These are phyloP conservation scores for Chitala chitala DNA, from an alignment of 2,113 vertebrate species.

Conservation along the genomic window DNA sequence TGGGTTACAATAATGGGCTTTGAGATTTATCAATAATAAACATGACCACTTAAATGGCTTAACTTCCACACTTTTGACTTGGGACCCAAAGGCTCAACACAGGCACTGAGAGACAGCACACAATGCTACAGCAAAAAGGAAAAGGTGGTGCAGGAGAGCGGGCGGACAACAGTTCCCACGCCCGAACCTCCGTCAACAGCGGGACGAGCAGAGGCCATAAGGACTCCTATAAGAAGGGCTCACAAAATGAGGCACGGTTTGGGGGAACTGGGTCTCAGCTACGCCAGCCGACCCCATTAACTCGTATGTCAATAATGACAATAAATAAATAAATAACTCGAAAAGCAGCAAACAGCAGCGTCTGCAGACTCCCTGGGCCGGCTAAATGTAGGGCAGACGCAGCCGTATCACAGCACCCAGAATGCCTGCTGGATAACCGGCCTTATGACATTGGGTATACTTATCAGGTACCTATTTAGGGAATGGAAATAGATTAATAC, in stretches of 20 bases:
- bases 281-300: constrained; percentile 15
- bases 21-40: constrained; percentile 26
- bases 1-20: constrained; percentile 26
- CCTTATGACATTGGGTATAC: not conserved
- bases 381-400: constrained; percentile 21
- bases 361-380: constrained; percentile 24
- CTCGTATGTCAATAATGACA: not conserved
- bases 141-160: too few relatives aligned
- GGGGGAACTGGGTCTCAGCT: not conserved
- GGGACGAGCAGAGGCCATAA: not conserved
- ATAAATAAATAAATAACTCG: not conserved
- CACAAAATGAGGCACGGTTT: not conserved
- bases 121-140: not conserved
- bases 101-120: not conserved
- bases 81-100: not conserved
- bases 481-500: constrained; percentile 6
- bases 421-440: not conserved
- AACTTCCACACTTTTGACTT: not conserved
- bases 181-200: too few relatives aligned
- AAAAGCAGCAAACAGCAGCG: constrained; percentile 14
- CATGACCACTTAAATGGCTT: constrained; percentile 28
- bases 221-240: not conserved
- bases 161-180: too few relatives aligned
- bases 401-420: constrained; percentile 12
- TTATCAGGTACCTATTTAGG: not conserved